Evolutionary conservation across 2,888 invertebrate genomes (phyloP), one percentile per base, ranked within the genome.

Genomic region (Microctonus aethiopoides): DNA sequence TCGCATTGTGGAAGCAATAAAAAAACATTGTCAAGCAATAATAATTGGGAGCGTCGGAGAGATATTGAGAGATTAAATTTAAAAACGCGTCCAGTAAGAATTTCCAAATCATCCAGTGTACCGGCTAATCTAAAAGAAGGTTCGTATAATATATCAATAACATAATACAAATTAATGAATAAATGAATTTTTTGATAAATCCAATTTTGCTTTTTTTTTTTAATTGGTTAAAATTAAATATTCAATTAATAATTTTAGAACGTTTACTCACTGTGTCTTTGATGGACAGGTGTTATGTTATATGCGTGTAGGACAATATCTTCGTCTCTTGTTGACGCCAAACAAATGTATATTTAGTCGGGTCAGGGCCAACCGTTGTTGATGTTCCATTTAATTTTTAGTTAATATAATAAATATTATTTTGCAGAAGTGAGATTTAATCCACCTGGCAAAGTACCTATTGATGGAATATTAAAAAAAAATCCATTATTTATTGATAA

Each of bases 41-140:
- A 68, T 59, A 73, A 74, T 46, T 75, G 74, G 74, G 76, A 76
- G 13, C 57, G 52, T 2, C 68, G 63, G 26, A 36, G 60, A 11
- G 68, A 73, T 0, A 63, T 36, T 61, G 74, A 73, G 0, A 70
- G 66, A 64, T 72, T 69, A 13, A 29, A 34, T n/a, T 70, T 68
- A 22, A 65, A 52, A 41, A 46, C 70, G 52, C 74, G 56, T 71
- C 71, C 52, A 57, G 11, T 46, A 3, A 13, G 20, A 9, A 59
- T 67, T 9, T 32, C 78, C 20, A 84, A 84, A 66, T 82, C 81
- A 13, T 75, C 80, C 13, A 81, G 81, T 4, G 79, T 81, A 5
- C 80, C 83, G 13, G 72, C 76, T 6, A 77, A 80, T 71, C 76
- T 82, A 46, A 77, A 78, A 68, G 78, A 82, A 77, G 81, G 83